A percentile compares a stretch with the other conserved stretches of the same genome.
These are phyloP conservation scores for Naso thynnoides DNA, from an alignment of 2,797 vertebrate species.

Conservation along the genomic window DNA sequence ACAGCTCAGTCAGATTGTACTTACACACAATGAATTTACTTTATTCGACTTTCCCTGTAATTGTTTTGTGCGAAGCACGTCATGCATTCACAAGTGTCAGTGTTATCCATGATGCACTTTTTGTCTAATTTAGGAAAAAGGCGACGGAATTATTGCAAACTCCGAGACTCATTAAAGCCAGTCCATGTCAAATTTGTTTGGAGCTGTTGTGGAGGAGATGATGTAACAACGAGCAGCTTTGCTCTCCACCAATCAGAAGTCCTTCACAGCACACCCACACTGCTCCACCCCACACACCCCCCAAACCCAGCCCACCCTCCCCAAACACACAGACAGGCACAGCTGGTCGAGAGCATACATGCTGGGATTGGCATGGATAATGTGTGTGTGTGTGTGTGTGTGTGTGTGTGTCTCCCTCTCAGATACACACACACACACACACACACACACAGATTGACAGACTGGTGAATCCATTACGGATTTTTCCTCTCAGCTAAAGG, in stretches of 20 bases:
- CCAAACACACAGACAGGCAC: conserved; percentile 47
- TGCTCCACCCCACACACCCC: not conserved
- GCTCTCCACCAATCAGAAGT: conserved; percentile 62
- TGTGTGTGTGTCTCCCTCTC: not conserved
- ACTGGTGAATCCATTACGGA: conserved; percentile 70
- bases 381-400: conserved; percentile 11
- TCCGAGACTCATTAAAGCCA: conserved; percentile 26
- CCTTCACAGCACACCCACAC: not conserved
- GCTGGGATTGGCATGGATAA: conserved; percentile 17
- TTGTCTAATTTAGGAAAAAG: conserved; percentile 37
- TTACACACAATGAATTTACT: not conserved
- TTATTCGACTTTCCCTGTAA: too few species aligned
- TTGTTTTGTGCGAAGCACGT: not conserved
- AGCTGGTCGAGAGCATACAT: conserved; percentile 44
- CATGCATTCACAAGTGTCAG: not conserved
- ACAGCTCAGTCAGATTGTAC: not conserved
- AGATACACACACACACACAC: not conserved
- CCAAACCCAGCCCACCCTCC: not conserved
- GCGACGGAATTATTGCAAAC: conserved; percentile 49
- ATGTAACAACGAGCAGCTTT: conserved; percentile 73
- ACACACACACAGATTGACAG: conserved; percentile 54
- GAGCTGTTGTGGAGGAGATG: conserved; percentile 69
- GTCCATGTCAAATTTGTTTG: conserved; percentile 42
- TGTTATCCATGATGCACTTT: not conserved
- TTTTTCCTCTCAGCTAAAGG: conserved; percentile 66